These are phyloP conservation scores for Pygoscelis adeliae DNA, from an alignment of 2,113 vertebrate genomes.

Conservation along the genomic window DNA sequence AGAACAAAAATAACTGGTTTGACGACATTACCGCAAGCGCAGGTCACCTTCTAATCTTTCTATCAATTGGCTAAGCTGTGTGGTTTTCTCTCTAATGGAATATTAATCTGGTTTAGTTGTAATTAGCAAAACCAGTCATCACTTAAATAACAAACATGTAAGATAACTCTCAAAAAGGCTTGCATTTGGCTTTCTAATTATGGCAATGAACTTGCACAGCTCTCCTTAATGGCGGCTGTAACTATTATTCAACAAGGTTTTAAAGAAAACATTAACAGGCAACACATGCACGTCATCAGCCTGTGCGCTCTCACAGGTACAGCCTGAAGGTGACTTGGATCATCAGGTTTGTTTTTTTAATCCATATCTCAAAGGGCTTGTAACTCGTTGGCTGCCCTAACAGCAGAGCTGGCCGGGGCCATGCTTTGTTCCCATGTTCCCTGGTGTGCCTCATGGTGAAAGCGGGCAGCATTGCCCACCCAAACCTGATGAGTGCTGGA, in stretches of 20 bases:
- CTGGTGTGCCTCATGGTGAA: neutral
- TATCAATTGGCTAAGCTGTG: neutral
- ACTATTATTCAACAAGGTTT: neutral
- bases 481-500: neutral
- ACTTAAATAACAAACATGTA: neutral
- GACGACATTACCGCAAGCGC: neutral
- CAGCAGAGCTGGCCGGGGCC: neutral
- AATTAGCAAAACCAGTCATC: neutral
- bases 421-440: neutral
- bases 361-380: neutral
- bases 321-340: constrained; percentile 34
- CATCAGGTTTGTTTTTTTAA: neutral
- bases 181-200: constrained; percentile 18
- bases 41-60: neutral
- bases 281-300: neutral
- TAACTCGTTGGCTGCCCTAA: neutral
- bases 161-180: neutral
- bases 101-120: constrained; percentile 26
- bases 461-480: neutral
- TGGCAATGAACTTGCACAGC: neutral
- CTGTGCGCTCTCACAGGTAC: neutral
- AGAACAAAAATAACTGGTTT: neutral
- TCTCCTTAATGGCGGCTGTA: neutral
- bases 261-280: constrained; percentile 17
- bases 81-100: constrained; percentile 7